Evolutionary conservation across 1,140 invertebrate genomes (phyloP).

Genomic region (Apolygus lucorum): DNA sequence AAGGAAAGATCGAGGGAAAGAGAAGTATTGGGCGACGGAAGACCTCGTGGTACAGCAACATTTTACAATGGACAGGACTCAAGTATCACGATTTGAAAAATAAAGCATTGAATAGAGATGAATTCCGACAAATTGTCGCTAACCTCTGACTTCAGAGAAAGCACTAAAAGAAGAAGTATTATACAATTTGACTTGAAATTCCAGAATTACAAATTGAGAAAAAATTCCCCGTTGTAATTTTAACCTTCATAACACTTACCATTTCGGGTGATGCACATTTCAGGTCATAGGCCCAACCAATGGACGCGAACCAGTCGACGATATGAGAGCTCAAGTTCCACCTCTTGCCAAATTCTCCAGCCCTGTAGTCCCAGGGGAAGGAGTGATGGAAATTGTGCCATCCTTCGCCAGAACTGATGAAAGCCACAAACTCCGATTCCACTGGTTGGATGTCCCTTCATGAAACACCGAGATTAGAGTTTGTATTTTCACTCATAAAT

Average conservation of each 20-base stretch:
- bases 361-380: slow-evolving; percentile 72
- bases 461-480: too few species aligned
- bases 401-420: slow-evolving; percentile 68
- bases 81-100: too few species aligned
- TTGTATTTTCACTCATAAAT: too few species aligned
- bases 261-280: slow-evolving; percentile 48
- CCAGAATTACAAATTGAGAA: not conserved
- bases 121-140: too few species aligned
- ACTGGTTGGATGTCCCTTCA: slow-evolving; percentile 63
- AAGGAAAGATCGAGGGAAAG: too few species aligned
- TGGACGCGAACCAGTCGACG: slow-evolving; percentile 45
- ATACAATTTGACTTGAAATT: too few species aligned
- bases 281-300: slow-evolving; percentile 55
- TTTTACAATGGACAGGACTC: too few species aligned
- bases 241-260: slow-evolving; percentile 36
- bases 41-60: too few species aligned
- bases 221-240: too few species aligned
- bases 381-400: slow-evolving; percentile 96
- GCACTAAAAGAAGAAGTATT: not conserved
- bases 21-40: too few species aligned
- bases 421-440: slow-evolving; percentile 59
- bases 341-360: slow-evolving; percentile 51
- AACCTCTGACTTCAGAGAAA: too few species aligned
- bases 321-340: slow-evolving; percentile 44
- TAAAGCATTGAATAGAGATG: too few species aligned